phyloP scores from a whole-genome alignment of 2,113 vertebrate species.

The Cyanoramphus novaezelandiae region DNA sequence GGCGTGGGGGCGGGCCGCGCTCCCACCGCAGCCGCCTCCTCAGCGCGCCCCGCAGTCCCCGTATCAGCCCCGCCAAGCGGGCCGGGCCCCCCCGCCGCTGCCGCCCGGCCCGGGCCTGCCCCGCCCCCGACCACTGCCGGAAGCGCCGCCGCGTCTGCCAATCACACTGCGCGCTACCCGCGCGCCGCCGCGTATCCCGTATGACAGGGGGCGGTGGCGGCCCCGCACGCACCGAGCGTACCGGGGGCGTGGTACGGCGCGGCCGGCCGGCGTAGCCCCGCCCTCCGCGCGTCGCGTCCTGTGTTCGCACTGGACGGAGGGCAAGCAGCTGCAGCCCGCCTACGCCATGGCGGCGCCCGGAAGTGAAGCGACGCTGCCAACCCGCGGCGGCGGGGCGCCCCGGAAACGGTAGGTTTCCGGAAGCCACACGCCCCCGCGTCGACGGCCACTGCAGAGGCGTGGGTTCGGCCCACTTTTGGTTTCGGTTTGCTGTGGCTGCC shows the following conservation, averaged over 20 bases:
- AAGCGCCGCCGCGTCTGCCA: neutral
- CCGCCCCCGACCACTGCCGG: neutral
- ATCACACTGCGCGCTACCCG: neutral
- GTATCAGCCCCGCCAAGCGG: too few species aligned
- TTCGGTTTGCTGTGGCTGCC: neutral
- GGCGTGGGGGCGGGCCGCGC: too few species aligned
- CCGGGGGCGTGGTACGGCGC: neutral
- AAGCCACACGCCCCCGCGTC: neutral
- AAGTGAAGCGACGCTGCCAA: neutral
- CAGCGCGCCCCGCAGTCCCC: too few species aligned
- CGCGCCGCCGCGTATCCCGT: neutral
- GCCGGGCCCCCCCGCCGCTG: too few species aligned
- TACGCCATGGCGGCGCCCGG: neutral
- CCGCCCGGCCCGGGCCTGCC: too few species aligned
- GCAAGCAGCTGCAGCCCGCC: too few species aligned
- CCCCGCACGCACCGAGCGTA: neutral
- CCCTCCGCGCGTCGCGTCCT: neutral
- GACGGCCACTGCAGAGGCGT: neutral
- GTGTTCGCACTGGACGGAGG: neutral
- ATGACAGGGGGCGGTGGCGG: neutral
- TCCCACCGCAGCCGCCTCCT: too few species aligned
- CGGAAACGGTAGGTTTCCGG: neutral
- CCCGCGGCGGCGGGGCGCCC: too few species aligned
- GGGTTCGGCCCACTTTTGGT: neutral
- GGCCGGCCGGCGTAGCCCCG: too few species aligned